A percentile compares a stretch with the other conserved stretches of the same genome.
Conservation (phyloP, 2,888 invertebrate species). For the Oeneis ivallda region DNA sequence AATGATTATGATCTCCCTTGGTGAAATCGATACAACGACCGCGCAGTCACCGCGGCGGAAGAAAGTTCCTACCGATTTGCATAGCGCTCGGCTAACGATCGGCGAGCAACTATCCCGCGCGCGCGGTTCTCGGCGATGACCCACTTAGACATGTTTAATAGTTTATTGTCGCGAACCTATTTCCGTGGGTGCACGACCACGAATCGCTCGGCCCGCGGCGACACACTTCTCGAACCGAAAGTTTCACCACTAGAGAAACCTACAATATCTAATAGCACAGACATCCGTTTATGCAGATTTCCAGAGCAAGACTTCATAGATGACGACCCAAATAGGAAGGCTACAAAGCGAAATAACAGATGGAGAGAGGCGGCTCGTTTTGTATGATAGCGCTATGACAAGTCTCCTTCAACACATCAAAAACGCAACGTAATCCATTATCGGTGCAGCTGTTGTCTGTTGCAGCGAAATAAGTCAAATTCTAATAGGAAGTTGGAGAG, state of each 20-base stretch:
- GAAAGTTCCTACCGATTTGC: constrained; percentile 78
- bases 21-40: constrained; percentile 76
- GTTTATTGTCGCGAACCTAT: constrained; percentile 77
- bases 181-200: constrained; percentile 73
- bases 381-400: constrained; percentile 46
- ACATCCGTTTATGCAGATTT: constrained; percentile 81
- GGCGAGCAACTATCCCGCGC: constrained; percentile 53
- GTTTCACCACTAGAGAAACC: constrained; percentile 80
- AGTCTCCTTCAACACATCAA: constrained; percentile 28
- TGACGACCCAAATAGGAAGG: constrained; percentile 69
- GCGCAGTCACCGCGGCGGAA: constrained; percentile 65
- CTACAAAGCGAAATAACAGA: constrained; percentile 60
- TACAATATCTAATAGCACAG: constrained; percentile 75
- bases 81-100: constrained; percentile 58
- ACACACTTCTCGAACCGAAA: constrained; percentile 76
- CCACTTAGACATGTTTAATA: constrained; percentile 73
- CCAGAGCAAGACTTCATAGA: constrained; percentile 74
- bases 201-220: constrained; percentile 57
- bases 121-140: constrained; percentile 59
- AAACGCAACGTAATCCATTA: neutral
- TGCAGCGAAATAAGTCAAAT: constrained; percentile 9
- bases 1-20: constrained; percentile 48
- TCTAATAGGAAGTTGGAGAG: constrained; percentile 11
- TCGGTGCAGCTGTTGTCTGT: neutral
- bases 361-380: constrained; percentile 57